These are phyloP conservation scores for Colinus virginianus DNA, from an alignment of 2,113 vertebrate genomes.

Conservation along the genomic window DNA sequence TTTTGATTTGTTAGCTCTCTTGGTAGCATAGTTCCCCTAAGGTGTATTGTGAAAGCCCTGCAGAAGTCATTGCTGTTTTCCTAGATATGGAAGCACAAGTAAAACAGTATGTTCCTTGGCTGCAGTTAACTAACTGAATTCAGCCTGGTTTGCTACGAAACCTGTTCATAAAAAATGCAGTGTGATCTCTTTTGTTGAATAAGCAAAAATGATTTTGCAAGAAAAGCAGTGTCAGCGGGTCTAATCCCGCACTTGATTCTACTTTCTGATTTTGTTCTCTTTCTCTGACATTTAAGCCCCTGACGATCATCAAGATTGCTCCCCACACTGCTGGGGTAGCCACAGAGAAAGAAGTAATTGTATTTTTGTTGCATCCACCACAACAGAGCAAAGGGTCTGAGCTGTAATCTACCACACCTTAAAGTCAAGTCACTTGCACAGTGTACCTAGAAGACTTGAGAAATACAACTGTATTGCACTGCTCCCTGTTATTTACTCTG, in stretches of 20 bases:
- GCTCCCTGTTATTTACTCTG: neutral
- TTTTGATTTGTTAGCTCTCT: neutral
- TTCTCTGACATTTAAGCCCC: neutral
- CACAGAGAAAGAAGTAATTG: neutral
- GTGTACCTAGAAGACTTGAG: fast-evolving
- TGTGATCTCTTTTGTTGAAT: fast-evolving
- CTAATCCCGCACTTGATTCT: neutral
- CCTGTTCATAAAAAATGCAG: neutral
- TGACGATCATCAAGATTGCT: fast-evolving
- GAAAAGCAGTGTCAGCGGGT: neutral
- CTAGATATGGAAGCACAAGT: neutral
- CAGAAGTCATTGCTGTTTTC: neutral
- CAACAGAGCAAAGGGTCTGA: neutral
- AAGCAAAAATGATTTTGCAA: neutral
- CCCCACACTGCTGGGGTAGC: neutral
- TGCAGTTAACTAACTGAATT: neutral
- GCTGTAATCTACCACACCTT: neutral
- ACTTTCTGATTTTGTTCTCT: neutral
- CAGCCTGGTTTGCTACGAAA: neutral
- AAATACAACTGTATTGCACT: neutral
- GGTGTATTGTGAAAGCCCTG: neutral
- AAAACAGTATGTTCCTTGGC: neutral
- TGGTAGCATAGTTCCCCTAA: neutral
- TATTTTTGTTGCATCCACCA: neutral
- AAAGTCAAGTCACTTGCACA: neutral